phyloP scores from a whole-genome alignment of 1,140 invertebrate species.

The Chlorops oryzae region DNA sequence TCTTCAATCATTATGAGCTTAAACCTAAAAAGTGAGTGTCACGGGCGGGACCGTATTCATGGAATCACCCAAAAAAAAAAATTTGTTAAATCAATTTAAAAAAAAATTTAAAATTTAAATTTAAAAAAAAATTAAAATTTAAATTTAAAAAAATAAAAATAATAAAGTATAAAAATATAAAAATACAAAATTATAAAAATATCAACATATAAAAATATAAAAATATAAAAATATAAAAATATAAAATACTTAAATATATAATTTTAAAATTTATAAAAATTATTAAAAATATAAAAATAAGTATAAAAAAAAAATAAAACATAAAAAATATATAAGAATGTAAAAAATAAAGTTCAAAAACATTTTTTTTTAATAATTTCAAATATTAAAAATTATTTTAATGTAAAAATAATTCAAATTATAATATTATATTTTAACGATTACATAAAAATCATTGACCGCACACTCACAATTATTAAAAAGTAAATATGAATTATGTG shows the following conservation, averaged over 20 bases:
- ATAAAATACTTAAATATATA: too few relatives aligned
- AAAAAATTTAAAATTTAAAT: not conserved
- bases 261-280: too few relatives aligned
- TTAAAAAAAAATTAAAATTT: not conserved
- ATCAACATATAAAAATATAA: not conserved
- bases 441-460: too few relatives aligned
- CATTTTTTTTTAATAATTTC: conserved; percentile 45
- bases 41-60: too few relatives aligned
- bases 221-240: too few relatives aligned
- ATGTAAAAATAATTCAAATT: not conserved
- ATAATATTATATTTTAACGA: not conserved
- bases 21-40: too few relatives aligned
- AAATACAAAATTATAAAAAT: not conserved
- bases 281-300: too few relatives aligned
- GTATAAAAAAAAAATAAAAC: too few relatives aligned
- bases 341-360: too few relatives aligned
- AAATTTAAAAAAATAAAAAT: not conserved
- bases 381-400: not conserved
- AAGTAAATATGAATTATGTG: too few relatives aligned
- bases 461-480: too few relatives aligned
- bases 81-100: not conserved
- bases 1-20: not conserved
- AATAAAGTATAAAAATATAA: not conserved
- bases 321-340: too few relatives aligned
- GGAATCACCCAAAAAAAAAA: not conserved